Base-by-base conservation (phyloP, 2,797 vertebrate genomes). In the Zalophus californianus region DNA sequence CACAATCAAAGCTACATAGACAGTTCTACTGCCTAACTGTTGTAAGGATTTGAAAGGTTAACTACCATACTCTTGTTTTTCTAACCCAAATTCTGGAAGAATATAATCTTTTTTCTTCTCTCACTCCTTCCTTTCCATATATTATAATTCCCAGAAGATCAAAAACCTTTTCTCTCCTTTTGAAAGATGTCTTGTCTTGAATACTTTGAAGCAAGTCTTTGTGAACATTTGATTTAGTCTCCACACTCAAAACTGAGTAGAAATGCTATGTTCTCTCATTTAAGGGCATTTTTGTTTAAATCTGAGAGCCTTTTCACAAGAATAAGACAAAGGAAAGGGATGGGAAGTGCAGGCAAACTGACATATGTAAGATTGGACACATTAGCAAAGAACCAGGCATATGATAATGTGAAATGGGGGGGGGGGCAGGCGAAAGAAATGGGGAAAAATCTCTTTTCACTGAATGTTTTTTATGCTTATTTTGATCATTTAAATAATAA, bases 11-110 rank as follows among this genome's bases (percentile, higher is more conserved):
- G 70, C 38, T 73, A 16, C 13, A 35, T 6, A 41, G 18, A 89
- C 35, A 96, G 25, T 48, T 93, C 25, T 27, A 77, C 15, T 86
- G 0, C 2, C 64, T 21, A 92, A 89, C 0, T 35, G 12, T 13
- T 27, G 91, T 70, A 86, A 93, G 27, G 1, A 48, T 56, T 95
- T 95, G 20, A 77, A 90, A 96, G 83, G 78, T 94, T 94, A 95
- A 92, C 54, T 75, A 50, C 0, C 23, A 82, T 29, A 86, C 12
- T 90, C 73, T 38, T 89, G 41, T 4, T 95, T 97, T 94, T 44
- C 16, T 54, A 52, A 64, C 9, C 84, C n/a, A 75, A 0, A 3
- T 7, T 92, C n/a, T 80, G 38, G 8, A n/a, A 96, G 56, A 96
- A 79, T 0, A 91, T 15, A n/a, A 7, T 27, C 73, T 75, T 90